These are phyloP conservation scores for Automeris io DNA, from an alignment of 2,888 invertebrate species.

Conservation along the genomic window DNA sequence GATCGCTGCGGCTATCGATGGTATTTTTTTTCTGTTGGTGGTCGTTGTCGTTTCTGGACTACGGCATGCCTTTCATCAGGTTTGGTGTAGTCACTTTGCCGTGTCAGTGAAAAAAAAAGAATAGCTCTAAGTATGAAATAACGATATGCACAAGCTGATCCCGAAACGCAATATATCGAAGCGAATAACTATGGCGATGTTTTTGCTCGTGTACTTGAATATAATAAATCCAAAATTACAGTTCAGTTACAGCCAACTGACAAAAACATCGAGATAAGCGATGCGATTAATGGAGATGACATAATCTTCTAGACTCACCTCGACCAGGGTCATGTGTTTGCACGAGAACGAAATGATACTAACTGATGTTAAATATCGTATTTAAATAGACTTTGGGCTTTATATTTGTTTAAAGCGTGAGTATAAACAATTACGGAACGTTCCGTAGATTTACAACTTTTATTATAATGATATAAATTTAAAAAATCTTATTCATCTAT, in stretches of 20 bases:
- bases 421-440: background rate
- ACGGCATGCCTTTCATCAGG: too few relatives aligned
- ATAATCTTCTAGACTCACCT: slow-evolving; percentile 20
- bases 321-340: slow-evolving; percentile 2
- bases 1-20: too few relatives aligned
- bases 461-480: background rate
- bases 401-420: background rate
- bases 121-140: too few relatives aligned
- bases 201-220: too few relatives aligned
- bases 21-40: too few relatives aligned
- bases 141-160: too few relatives aligned
- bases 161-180: too few relatives aligned
- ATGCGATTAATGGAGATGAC: slow-evolving; percentile 23
- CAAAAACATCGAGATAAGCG: slow-evolving; percentile 1
- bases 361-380: background rate
- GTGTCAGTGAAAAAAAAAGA: too few relatives aligned
- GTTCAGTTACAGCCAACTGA: background rate
- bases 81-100: too few relatives aligned
- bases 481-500: slow-evolving; percentile 3
- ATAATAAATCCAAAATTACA: too few relatives aligned
- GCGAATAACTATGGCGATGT: too few relatives aligned
- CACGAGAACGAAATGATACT: background rate
- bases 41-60: too few relatives aligned
- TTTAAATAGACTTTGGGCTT: background rate
- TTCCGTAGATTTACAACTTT: background rate